These are phyloP conservation scores for Miniopterus natalensis DNA, from an alignment of 2,113 vertebrate species.

Conservation along the genomic window DNA sequence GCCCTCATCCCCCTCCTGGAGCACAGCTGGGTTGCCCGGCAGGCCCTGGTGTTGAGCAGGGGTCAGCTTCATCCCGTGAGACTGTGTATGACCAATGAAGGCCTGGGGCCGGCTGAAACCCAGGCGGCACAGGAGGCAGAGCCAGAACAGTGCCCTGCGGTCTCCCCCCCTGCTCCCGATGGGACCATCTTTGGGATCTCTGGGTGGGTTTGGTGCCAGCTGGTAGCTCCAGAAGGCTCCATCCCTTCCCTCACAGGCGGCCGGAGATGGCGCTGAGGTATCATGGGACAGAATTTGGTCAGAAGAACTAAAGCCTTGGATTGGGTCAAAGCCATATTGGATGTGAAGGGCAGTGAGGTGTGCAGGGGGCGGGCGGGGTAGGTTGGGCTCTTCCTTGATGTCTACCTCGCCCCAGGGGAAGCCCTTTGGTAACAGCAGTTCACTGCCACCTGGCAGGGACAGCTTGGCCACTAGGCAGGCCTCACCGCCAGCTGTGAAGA, in stretches of 20 bases:
- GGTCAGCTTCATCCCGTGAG: conserved; percentile 80
- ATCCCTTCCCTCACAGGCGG: conserved; percentile 79
- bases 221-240: conserved; percentile 86
- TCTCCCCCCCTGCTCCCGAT: conserved; percentile 56
- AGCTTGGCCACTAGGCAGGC: conserved; percentile 83
- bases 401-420: conserved; percentile 74
- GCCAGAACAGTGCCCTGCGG: conserved; percentile 78
- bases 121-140: conserved; percentile 85
- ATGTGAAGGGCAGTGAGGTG: conserved; percentile 83
- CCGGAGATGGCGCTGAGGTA: conserved; percentile 87
- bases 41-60: conserved; percentile 76
- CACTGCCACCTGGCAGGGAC: conserved; percentile 59
- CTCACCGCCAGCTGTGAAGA: conserved; percentile 83
- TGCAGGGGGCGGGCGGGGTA: conserved; percentile 59
- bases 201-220: conserved; percentile 81
- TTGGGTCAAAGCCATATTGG: conserved; percentile 84
- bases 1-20: conserved; percentile 76
- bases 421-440: conserved; percentile 86
- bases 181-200: conserved; percentile 87
- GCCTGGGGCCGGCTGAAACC: conserved; percentile 79
- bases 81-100: conserved; percentile 77
- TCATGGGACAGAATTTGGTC: conserved; percentile 88
- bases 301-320: conserved; percentile 89
- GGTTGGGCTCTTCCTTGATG: conserved; percentile 73
- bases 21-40: conserved; percentile 76